phyloP scores from a whole-genome alignment of 1,140 invertebrate species.

The Lucilia sericata region DNA sequence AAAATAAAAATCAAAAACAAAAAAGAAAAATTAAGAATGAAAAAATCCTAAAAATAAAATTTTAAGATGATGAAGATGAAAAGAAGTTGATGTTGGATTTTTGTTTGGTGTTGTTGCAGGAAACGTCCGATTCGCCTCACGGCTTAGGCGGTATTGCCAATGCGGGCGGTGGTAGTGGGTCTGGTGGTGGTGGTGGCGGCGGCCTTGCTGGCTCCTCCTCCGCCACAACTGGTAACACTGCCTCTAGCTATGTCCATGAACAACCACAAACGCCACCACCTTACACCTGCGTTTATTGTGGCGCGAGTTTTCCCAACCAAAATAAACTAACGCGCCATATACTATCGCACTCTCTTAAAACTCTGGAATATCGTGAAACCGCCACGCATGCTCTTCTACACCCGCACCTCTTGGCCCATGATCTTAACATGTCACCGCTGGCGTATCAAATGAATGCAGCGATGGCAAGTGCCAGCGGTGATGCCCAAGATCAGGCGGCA shows the following conservation, averaged over 20 bases:
- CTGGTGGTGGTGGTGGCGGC: constrained; percentile 56
- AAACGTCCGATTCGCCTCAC: constrained; percentile 80
- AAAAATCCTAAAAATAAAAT: constrained; percentile 48
- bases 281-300: constrained; percentile 88
- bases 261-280: constrained; percentile 67
- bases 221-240: constrained; percentile 62
- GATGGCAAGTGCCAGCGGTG: constrained; percentile 69
- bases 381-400: constrained; percentile 70
- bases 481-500: constrained; percentile 68
- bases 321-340: constrained; percentile 90
- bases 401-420: constrained; percentile 58
- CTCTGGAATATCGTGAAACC: constrained; percentile 84
- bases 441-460: constrained; percentile 69
- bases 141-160: constrained; percentile 61
- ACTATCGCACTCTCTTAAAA: constrained; percentile 86
- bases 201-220: constrained; percentile 46
- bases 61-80: constrained; percentile 60
- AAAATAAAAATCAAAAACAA: constrained; percentile 54
- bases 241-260: constrained; percentile 50
- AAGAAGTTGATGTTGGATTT: constrained; percentile 92
- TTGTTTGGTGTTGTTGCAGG: constrained; percentile 94
- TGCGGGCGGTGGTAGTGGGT: constrained; percentile 68
- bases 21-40: constrained; percentile 49
- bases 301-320: constrained; percentile 86
- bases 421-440: constrained; percentile 69